Percentiles rank a stretch among this genome's conserved stretches.
Conservation (phyloP, 1,140 invertebrate genomes). For the Drosophila jambulina region DNA sequence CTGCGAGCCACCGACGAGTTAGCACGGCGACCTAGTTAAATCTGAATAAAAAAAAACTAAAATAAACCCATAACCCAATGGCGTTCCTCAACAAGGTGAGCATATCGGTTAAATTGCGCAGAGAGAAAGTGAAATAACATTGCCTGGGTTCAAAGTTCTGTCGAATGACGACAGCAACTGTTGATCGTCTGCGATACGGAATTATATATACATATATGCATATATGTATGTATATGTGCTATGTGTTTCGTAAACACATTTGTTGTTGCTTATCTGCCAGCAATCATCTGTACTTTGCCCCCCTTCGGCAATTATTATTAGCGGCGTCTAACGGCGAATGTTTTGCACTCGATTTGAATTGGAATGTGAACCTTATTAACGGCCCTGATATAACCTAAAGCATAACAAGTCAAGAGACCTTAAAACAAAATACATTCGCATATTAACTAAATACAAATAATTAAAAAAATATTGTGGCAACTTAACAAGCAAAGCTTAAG, state of each 20-base stretch:
- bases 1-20: constrained; percentile 42
- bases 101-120: neutral
- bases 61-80: constrained; percentile 52
- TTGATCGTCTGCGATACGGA: constrained; percentile 29
- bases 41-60: constrained; percentile 26
- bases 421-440: neutral
- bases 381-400: neutral
- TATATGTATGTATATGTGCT: neutral
- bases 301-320: constrained; percentile 43
- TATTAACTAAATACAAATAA: neutral
- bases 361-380: constrained; percentile 28
- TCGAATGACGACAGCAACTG: constrained; percentile 50
- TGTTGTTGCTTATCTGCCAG: constrained; percentile 37
- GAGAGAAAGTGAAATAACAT: constrained; percentile 28
- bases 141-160: constrained; percentile 41
- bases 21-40: constrained; percentile 56
- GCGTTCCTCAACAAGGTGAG: constrained; percentile 82
- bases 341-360: constrained; percentile 40
- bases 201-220: neutral
- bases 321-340: constrained; percentile 26
- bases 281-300: constrained; percentile 67
- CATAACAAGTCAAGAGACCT: neutral
- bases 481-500: neutral
- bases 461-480: too few species aligned
- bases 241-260: constrained; percentile 34